Base-by-base conservation (phyloP, 2,888 invertebrate genomes). In the Drosophila meridionalis region DNA sequence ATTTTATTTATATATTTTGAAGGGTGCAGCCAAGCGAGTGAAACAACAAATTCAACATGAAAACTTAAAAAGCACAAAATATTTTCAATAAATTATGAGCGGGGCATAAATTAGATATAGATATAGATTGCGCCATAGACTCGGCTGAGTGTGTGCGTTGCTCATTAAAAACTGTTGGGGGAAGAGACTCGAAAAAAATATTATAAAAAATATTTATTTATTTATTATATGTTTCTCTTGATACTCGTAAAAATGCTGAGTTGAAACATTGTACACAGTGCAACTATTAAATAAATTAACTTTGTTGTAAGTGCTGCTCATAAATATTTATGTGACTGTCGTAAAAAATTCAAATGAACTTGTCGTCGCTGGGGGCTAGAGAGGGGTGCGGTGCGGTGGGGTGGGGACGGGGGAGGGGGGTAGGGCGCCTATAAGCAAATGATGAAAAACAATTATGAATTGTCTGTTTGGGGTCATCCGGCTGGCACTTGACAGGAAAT, bases 251-350 rank as follows among this genome's bases (percentile, higher is more conserved):
- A 73, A 73, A 63, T 65, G 61, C 58, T 38, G 57, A 63, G 55
- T 60, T 50, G 52, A 63, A 69, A 43, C 43, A 56, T 42, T 77
- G 84, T 83, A 66, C 87, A 50, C 70, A 66, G 40, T 71, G 80
- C 59, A 79, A 78, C 87, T 83, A 86, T 87, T 80, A 85, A 87
- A 86, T 86, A 87, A 87, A 86, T 87, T 85, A 87, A 85, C 75
- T 85, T 86, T 77, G 76, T 86, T 87, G 85, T 83, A 87, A 87
- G 86, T 83, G 87, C 81, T 81, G 86, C 76, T 68, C 87, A 87
- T 87, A 87, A 87, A 87, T 87, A 87, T 87, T 83, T 83, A 87
- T 83, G 82, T 78, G 75, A 58, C 73, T 78, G 87, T 82, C 83
- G 71, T 86, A 84, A 86, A 84, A 85, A 87, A 85, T 86, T 85